A percentile compares a stretch with the other conserved stretches of the same genome.
phyloP scores from a whole-genome alignment of 1,140 invertebrate species.

The Anthonomus grandis region DNA sequence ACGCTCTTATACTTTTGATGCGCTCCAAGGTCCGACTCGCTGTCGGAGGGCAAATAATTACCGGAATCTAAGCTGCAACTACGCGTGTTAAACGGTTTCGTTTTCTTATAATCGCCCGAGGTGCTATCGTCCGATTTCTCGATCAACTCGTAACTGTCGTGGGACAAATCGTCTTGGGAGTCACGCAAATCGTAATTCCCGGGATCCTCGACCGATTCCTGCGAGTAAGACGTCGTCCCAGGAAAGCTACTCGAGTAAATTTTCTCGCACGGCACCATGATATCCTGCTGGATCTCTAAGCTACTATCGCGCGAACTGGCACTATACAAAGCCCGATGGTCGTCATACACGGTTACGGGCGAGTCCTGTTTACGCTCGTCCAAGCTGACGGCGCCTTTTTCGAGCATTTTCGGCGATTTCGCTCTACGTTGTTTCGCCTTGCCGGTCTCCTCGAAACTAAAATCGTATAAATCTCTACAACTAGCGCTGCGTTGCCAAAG shows the following conservation, averaged over 20 bases:
- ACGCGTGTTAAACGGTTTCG: constrained; percentile 44
- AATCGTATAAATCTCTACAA: constrained; percentile 73
- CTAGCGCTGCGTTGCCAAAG: constrained; percentile 74
- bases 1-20: constrained; percentile 59
- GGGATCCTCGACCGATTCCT: constrained; percentile 59
- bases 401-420: constrained; percentile 36
- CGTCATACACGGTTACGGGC: constrained; percentile 73
- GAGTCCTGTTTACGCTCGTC: constrained; percentile 62
- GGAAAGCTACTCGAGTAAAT: constrained; percentile 83
- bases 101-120: constrained; percentile 39
- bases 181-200: constrained; percentile 58
- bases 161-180: constrained; percentile 82
- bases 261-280: constrained; percentile 54
- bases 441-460: constrained; percentile 66
- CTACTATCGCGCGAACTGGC: constrained; percentile 57
- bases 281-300: constrained; percentile 58
- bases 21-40: constrained; percentile 61
- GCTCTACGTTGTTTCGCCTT: constrained; percentile 56
- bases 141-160: constrained; percentile 83
- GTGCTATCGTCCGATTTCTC: constrained; percentile 66
- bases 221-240: constrained; percentile 66
- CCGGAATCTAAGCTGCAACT: constrained; percentile 68
- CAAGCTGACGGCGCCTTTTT: constrained; percentile 34
- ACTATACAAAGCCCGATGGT: constrained; percentile 59
- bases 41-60: constrained; percentile 59